phyloP scores from a whole-genome alignment of 2,888 invertebrate species.

The Sphinx pinastri region DNA sequence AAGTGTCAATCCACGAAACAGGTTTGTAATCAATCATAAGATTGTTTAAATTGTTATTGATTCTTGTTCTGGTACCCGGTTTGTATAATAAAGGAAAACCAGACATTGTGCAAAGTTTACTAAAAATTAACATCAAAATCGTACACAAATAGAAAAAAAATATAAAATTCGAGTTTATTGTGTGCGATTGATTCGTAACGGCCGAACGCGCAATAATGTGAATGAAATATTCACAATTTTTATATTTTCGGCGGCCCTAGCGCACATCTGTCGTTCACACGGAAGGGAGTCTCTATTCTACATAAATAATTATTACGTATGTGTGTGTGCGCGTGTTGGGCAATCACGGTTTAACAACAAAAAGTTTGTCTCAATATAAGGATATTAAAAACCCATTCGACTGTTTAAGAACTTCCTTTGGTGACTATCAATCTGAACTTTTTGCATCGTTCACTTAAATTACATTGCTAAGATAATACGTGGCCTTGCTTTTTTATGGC shows the following conservation, averaged over 20 bases:
- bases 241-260: constrained; percentile 69
- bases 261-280: constrained; percentile 80
- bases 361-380: neutral
- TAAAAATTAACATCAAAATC: constrained; percentile 80
- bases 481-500: constrained; percentile 64
- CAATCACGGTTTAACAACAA: constrained; percentile 25
- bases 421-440: constrained; percentile 35
- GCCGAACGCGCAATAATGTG: constrained; percentile 79
- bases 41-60: constrained; percentile 73
- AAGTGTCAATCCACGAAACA: constrained; percentile 75
- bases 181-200: constrained; percentile 82
- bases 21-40: constrained; percentile 83
- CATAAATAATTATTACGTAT: constrained; percentile 50
- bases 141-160: constrained; percentile 75
- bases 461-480: constrained; percentile 39
- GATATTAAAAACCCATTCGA: constrained; percentile 19
- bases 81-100: constrained; percentile 65
- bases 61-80: constrained; percentile 76
- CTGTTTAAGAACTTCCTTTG: constrained; percentile 31
- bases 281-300: constrained; percentile 66
- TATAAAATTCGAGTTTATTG: constrained; percentile 77
- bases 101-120: constrained; percentile 73
- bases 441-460: constrained; percentile 37
- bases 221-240: constrained; percentile 82
- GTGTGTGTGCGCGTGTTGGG: constrained; percentile 38